phyloP scores from a whole-genome alignment of 2,888 invertebrate species.

The Lampropteryx suffumata region DNA sequence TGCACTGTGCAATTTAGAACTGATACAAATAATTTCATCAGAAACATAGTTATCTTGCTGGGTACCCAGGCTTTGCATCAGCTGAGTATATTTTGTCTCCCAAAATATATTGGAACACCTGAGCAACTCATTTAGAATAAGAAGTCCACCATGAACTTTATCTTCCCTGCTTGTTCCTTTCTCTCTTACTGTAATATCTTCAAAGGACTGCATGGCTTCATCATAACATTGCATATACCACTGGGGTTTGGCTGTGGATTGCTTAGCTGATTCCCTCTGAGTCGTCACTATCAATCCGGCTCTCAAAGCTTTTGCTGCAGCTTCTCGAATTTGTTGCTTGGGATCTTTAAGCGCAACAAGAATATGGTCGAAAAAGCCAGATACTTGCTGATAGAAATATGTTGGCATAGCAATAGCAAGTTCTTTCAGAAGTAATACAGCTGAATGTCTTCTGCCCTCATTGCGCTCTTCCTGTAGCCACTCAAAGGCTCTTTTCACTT shows the following conservation, averaged over 20 bases:
- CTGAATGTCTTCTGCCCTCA: constrained; percentile 95
- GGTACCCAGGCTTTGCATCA: constrained; percentile 84
- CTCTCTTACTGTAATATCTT: constrained; percentile 85
- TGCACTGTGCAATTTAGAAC: constrained; percentile 83
- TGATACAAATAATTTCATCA: constrained; percentile 82
- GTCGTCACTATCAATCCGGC: constrained; percentile 97
- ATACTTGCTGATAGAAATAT: constrained; percentile 97
- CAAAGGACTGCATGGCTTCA: constrained; percentile 92
- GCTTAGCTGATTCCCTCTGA: constrained; percentile 97
- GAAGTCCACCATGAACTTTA: constrained; percentile 94
- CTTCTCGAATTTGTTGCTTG: constrained; percentile 95
- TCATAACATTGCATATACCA: constrained; percentile 98
- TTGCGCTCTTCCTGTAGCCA: constrained; percentile 96
- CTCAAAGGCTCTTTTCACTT: constrained; percentile 97
- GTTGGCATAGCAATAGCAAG: constrained; percentile 97
- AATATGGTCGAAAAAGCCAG: constrained; percentile 96
- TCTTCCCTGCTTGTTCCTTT: constrained; percentile 94
- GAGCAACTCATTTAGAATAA: constrained; percentile 96
- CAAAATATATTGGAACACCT: constrained; percentile 94
- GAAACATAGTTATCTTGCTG: constrained; percentile 73
- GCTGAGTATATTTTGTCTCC: constrained; percentile 90
- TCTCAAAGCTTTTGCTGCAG: constrained; percentile 96
- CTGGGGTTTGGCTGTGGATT: constrained; percentile 92
- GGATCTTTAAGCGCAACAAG: constrained; percentile 95
- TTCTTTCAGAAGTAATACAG: constrained; percentile 95